Evolutionary conservation across 2,113 vertebrate species (phyloP).

Genomic region (Euleptes europaea): DNA sequence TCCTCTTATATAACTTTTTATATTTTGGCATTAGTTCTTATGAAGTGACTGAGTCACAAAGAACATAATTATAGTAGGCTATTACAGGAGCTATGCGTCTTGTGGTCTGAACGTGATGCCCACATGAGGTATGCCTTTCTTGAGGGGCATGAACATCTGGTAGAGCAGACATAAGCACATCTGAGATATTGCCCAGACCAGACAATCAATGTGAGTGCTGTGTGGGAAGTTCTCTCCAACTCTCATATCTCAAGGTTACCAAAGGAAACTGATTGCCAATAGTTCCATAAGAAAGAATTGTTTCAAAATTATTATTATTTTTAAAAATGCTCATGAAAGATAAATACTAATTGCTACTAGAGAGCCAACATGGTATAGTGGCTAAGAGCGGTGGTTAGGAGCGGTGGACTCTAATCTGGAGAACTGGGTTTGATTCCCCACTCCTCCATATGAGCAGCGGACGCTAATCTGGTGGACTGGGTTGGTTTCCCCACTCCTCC

Average conservation of each 20-base stretch:
- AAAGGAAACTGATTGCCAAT: too few species aligned
- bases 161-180: not conserved
- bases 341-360: too few species aligned
- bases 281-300: not conserved
- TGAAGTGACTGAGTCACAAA: conserved; percentile 40
- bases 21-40: conserved; percentile 62
- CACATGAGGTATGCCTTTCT: not conserved
- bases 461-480: too few species aligned
- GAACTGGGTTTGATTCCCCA: too few species aligned
- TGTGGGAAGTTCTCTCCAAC: not conserved
- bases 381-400: too few species aligned
- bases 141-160: not conserved
- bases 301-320: not conserved
- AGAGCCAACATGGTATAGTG: too few species aligned
- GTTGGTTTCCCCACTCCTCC: too few species aligned
- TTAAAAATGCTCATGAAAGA: too few species aligned
- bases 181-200: not conserved
- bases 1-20: conserved; percentile 57
- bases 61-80: conserved; percentile 32
- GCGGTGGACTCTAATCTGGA: too few species aligned
- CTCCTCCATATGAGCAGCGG: too few species aligned
- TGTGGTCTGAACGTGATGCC: conserved; percentile 14
- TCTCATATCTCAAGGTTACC: too few species aligned
- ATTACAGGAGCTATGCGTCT: conserved; percentile 36
- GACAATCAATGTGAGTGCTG: not conserved